Evolutionary conservation across 2,888 invertebrate species (phyloP).

Genomic region (Lissocephala sabroskyi): DNA sequence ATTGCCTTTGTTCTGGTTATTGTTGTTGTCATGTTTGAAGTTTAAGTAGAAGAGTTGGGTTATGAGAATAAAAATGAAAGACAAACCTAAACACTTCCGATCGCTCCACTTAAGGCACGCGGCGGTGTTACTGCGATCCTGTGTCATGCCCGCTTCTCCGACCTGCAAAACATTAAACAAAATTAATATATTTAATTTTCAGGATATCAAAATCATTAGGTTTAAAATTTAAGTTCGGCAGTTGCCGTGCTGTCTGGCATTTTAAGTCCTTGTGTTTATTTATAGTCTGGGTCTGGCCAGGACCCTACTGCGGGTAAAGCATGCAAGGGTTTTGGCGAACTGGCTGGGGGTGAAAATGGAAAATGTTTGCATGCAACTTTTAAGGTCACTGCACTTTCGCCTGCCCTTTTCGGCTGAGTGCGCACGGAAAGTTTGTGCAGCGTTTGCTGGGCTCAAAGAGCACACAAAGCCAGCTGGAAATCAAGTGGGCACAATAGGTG

Average conservation of each 20-base stretch:
- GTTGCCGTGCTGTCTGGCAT: constrained; percentile 60
- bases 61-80: constrained; percentile 61
- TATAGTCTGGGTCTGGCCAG: constrained; percentile 20
- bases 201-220: background rate
- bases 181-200: background rate
- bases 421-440: background rate
- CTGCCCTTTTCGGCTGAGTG: constrained; percentile 18
- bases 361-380: constrained; percentile 48
- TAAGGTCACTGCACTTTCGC: constrained; percentile 53
- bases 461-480: background rate
- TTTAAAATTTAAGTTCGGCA: background rate
- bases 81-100: constrained; percentile 73
- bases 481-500: constrained; percentile 5
- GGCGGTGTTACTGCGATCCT: constrained; percentile 68
- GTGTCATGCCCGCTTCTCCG: constrained; percentile 68
- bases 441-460: background rate
- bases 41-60: constrained; percentile 52
- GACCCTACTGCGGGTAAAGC: constrained; percentile 28
- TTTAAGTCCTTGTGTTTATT: constrained; percentile 27
- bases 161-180: constrained; percentile 54
- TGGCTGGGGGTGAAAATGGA: constrained; percentile 6
- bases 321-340: constrained; percentile 43
- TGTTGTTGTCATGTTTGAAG: constrained; percentile 53
- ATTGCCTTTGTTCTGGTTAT: constrained; percentile 51
- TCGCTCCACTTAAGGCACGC: constrained; percentile 70